Evolutionary conservation across 2,888 invertebrate genomes (phyloP), one percentile per base, ranked within the genome.

Genomic region (Phyllotreta cruciferae): DNA sequence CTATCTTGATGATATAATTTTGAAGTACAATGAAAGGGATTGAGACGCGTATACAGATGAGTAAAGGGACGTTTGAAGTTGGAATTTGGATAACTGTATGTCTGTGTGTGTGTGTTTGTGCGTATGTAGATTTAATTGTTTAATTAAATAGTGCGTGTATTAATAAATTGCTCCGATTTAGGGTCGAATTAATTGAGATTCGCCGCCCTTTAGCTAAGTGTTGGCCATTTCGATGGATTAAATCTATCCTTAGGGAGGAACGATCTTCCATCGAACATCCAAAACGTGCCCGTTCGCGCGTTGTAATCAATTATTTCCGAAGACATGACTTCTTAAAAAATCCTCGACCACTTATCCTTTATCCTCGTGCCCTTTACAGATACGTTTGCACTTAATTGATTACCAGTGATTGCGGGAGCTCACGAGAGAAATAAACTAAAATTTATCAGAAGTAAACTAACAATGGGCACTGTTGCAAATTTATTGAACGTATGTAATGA

Each of bases 221-320:
- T 52, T 52, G 52, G 13, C 34, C 50, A 36, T 37, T 52, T 52
- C 38, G 9, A n/a, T 14, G 36, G 36, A 50, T 35, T 50, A 34
- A 6, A 34, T 9, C 34, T 10, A 50, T 36, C 36, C 36, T 50
- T 36, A 38, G 38, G 8, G 14, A 7, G 11, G 14, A 10, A 14
- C 6, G 24, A 34, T 8, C 24, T 7, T 14, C 38, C 52, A 37
- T 11, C 38, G n/a, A 37, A 52, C 8, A 52, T 38, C 52, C 13
- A 11, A 34, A 37, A 35, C 52, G 52, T 52, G 52, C 13, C 52
- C 14, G 37, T 37, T 52, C 52, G 14, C 38, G 13, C 13, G 37
- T 37, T 13, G 52, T 52, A 36, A 52, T 52, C 38, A 52, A 38
- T 52, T 52, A 52, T 36, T 36, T 52, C 52, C 52, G 14, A 37